Percentiles rank a stretch among this genome's conserved stretches.
phyloP scores from a whole-genome alignment of 2,113 vertebrate species.

The Rhadina sibilatrix region DNA sequence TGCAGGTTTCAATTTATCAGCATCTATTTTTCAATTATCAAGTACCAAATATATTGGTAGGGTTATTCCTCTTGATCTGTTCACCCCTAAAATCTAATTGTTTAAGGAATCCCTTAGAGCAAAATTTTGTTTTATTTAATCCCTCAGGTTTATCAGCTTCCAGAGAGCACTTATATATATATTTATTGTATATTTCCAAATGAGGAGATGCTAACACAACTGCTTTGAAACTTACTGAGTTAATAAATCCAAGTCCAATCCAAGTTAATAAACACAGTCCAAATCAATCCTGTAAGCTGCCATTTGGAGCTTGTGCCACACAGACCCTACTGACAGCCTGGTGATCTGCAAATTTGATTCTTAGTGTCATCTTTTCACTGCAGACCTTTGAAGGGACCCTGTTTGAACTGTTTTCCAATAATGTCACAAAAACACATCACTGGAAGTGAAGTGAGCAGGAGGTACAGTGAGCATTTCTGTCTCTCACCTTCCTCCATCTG shows the following conservation, averaged over 20 bases:
- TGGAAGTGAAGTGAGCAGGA: too few species aligned
- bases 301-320: neutral
- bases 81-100: neutral
- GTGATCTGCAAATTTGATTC: neutral
- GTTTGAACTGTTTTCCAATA: neutral
- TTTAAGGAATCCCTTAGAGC: neutral
- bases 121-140: neutral
- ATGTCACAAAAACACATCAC: neutral
- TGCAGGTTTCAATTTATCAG: neutral
- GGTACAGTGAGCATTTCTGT: neutral
- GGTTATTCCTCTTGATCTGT: neutral
- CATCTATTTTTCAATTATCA: constrained; percentile 7
- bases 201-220: neutral
- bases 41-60: neutral
- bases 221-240: neutral
- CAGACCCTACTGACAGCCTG: neutral
- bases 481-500: neutral
- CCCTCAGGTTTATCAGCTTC: neutral
- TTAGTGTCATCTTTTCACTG: neutral
- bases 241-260: too few species aligned
- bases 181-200: neutral
- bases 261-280: too few species aligned
- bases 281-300: neutral
- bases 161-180: neutral
- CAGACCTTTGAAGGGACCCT: neutral